A percentile compares a stretch with the other conserved stretches of the same genome.
phyloP scores from a whole-genome alignment of 2,888 invertebrate genomes.

The Pimpla rufipes region DNA sequence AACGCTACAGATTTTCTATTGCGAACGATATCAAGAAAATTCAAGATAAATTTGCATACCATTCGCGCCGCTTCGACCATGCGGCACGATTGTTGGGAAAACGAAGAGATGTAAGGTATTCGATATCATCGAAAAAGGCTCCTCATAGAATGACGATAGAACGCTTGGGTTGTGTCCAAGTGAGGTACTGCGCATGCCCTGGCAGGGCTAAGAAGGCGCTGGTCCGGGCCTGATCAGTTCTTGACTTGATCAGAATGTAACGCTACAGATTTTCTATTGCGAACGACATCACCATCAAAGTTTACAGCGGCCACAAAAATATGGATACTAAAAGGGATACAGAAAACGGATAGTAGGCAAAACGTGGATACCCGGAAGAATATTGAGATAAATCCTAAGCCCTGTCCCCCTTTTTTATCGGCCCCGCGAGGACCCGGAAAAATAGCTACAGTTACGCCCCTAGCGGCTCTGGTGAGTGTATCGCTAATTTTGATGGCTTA shows the following conservation, averaged over 20 bases:
- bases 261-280: no score
- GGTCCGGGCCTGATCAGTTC: no score
- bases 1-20: no score
- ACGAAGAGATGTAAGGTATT: background rate
- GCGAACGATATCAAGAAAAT: no score
- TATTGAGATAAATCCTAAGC: conserved; percentile 39
- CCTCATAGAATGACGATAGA: background rate
- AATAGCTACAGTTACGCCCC: background rate
- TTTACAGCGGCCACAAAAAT: background rate
- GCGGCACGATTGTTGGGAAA: background rate
- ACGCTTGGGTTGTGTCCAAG: no score
- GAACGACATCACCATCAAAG: no score
- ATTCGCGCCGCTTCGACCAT: no score
- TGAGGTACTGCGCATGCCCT: no score
- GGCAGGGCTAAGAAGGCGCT: no score
- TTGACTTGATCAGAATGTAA: no score
- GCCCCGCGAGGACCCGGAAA: background rate
- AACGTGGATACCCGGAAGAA: conserved; percentile 5
- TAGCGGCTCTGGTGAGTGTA: background rate
- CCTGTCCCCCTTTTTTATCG: conserved; percentile 11
- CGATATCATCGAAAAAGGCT: no score
- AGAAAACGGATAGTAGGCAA: background rate
- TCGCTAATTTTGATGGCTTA: conserved; percentile 7
- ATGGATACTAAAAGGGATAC: background rate
- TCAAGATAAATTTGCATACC: no score